These are phyloP conservation scores for Pelodiscus sinensis DNA, from an alignment of 2,113 vertebrate genomes.

Conservation along the genomic window DNA sequence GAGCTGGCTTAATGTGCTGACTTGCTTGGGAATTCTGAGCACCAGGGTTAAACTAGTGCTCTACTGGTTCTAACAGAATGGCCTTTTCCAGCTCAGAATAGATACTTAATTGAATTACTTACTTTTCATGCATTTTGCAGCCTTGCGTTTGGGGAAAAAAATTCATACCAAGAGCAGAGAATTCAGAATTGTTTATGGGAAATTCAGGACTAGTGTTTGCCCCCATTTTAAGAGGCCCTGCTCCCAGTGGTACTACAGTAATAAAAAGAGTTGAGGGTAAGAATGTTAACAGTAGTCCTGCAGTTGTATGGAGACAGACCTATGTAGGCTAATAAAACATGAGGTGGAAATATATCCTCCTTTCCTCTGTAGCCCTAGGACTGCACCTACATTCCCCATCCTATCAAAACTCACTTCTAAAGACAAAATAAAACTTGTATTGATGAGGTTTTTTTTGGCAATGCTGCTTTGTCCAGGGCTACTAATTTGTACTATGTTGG, in stretches of 20 bases:
- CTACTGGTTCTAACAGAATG: slow-evolving; percentile 79
- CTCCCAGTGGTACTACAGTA: slow-evolving; percentile 32
- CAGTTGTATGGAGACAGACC: not conserved
- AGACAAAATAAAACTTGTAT: not conserved
- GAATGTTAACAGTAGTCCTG: slow-evolving; percentile 2
- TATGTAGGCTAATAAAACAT: not conserved
- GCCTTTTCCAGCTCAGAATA: slow-evolving; percentile 79
- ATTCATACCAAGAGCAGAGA: slow-evolving; percentile 71
- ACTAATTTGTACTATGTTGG: not conserved
- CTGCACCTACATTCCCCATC: not conserved
- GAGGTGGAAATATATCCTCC: slow-evolving; percentile 1
- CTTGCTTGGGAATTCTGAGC: slow-evolving; percentile 85
- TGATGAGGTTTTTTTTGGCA: not conserved
- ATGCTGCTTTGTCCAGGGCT: not conserved
- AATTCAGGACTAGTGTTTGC: slow-evolving; percentile 49
- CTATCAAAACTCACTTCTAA: not conserved
- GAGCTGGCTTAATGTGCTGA: slow-evolving; percentile 85
- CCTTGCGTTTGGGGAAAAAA: slow-evolving; percentile 75
- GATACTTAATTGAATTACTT: slow-evolving; percentile 85
- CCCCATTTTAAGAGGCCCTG: slow-evolving; percentile 67
- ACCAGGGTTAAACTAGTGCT: slow-evolving; percentile 80
- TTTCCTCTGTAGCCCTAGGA: not conserved
- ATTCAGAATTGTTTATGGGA: slow-evolving; percentile 56
- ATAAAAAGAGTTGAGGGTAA: slow-evolving; percentile 12
- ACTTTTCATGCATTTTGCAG: slow-evolving; percentile 79